Evolutionary conservation across 2,113 vertebrate genomes (phyloP), one percentile per base, ranked within the genome.

Genomic region (Bungarus multicinctus): DNA sequence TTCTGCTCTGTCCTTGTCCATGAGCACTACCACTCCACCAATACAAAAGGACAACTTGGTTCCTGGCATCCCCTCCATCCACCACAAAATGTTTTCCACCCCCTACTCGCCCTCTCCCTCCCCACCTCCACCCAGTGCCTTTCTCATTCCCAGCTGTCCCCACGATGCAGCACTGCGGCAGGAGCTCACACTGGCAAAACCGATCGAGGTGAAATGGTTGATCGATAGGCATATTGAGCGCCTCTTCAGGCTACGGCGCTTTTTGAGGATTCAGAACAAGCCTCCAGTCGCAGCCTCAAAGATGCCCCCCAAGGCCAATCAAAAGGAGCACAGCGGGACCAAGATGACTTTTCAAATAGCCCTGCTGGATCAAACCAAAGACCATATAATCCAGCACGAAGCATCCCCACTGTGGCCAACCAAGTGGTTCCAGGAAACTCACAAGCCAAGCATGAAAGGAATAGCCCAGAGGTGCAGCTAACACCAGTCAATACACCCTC

Each of bases 211-310:
- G 20, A 52, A 87, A 95, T 95, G 47, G 30, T 93, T 95, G 96
- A 98, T 98, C 98, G 95, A 98, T 98, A 97, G 94, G 34, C 1
- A 39, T 92, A 98, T 98, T 94, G 98, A 98, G 95, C 97, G 9
- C 96, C 97, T 97, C 92, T 94, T 97, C 98, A 97, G 97, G 98
- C 97, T 96, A 97, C 45, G 94, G 45, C 94, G 97, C 97, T 91
- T 97, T 97, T 94, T 97, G 97, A 95, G 58, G 97, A 98, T 97
- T 97, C 97, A 97, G 97, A 95, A 95, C 95, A 96, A 97, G 97
- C 94, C 96, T 94, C 95, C 64, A 0, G 0, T 91, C 1, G 0
- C 93, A 64, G 91, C 94, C 95, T 91, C 2, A 0, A 45, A 94
- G 91, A 47, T 1, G 43, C 91, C 53, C 1, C 20, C 88, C 16